Percentiles rank a stretch among this genome's conserved stretches.
Evolutionary conservation across 2,797 vertebrate species (phyloP).

Genomic region (Poeciliopsis presidionis): DNA sequence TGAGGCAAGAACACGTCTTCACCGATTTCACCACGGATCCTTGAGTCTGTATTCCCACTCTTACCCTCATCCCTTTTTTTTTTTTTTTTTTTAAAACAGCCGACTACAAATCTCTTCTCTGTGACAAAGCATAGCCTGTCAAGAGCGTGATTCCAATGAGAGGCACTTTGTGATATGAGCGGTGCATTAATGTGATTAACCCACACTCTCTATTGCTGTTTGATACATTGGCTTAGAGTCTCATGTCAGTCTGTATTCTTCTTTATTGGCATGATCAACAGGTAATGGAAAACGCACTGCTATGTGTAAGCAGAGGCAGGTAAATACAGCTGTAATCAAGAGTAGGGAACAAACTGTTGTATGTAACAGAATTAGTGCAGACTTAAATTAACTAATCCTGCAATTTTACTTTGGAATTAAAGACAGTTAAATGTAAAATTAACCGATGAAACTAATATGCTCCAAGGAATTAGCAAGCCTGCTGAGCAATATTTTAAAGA

Average conservation of each 20-base stretch:
- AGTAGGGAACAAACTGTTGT: constrained; percentile 11
- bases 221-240: constrained; percentile 61
- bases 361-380: constrained; percentile 6
- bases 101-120: constrained; percentile 55
- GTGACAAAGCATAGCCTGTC: constrained; percentile 69
- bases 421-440: constrained; percentile 27
- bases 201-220: constrained; percentile 66
- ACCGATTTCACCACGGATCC: constrained; percentile 52
- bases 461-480: background rate
- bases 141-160: constrained; percentile 72
- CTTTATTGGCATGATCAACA: constrained; percentile 62
- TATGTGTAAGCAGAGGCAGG: constrained; percentile 20
- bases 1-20: constrained; percentile 52
- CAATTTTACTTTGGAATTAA: constrained; percentile 21
- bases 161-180: constrained; percentile 72
- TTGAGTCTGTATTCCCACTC: constrained; percentile 47
- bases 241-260: constrained; percentile 52
- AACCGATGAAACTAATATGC: constrained; percentile 5
- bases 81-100: constrained; percentile 25
- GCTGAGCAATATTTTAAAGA: constrained; percentile 10
- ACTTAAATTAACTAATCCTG: constrained; percentile 21
- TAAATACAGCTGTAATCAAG: constrained; percentile 22
- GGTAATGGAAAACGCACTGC: constrained; percentile 50
- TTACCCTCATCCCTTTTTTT: constrained; percentile 8
- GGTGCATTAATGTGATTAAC: constrained; percentile 78